Base-by-base conservation (phyloP, 1,140 invertebrate genomes). In the Cotesia vestalis region DNA sequence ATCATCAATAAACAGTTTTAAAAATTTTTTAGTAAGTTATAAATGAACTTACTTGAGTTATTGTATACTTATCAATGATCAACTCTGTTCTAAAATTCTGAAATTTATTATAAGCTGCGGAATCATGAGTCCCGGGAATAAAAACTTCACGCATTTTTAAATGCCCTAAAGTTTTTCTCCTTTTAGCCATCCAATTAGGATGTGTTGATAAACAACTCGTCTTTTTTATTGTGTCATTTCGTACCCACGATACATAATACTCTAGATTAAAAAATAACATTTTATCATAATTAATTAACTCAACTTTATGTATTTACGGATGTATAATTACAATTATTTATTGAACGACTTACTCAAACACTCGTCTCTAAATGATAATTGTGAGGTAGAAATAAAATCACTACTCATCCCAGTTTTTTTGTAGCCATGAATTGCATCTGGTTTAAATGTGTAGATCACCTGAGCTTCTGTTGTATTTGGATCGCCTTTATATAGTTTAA, bases 61-160 rank as follows among this genome's bases (percentile, higher is more conserved):
- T 82, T 2, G 88, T 81, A 38, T 88, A 89, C 73, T 84, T 87
- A 0, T 85, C 84, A 0, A 89, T 79, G 1, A 88, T 46, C 61
- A 79, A 84, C 38, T 88, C 86, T 0, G 73, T 66, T 12, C 78
- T 57, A 0, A 80, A 75, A 36, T 84, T 78, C 46, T 85, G 79
- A 74, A 88, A 84, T n/a, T 83, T 78, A 3, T 83, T 80, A 76
- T 90, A 91, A 2, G 89, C 86, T 9, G 89, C 90, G 1, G 91
- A 90, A 73, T 92, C 89, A 74, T 92, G 91, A 3, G 90, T 90
- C 9, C 91, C 91, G 0, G 91, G 91, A 62, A 92, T 80, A 71
- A 91, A 90, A 2, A 91, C 74, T 63, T 90, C 85, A 8, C 83
- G 78, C 40, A 92, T 73, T 52, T 78, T 82, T 40, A 86, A 69